Conservation (phyloP, 1,140 invertebrate genomes). For the Dinothrombium tinctorium region DNA sequence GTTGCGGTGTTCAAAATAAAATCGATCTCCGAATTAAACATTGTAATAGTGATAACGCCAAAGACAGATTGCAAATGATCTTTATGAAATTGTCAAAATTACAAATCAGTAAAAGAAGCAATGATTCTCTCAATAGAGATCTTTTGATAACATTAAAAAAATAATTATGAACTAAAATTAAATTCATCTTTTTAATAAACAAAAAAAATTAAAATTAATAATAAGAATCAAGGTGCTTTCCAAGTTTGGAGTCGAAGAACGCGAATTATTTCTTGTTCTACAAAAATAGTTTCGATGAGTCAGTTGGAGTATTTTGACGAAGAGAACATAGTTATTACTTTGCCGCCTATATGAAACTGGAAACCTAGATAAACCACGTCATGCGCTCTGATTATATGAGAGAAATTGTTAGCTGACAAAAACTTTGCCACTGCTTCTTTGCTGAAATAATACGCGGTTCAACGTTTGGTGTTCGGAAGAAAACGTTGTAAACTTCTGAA, state of each 20-base stretch:
- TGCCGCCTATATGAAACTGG: conserved; percentile 29
- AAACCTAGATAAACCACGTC: conserved; percentile 29
- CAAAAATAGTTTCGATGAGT: conserved; percentile 36
- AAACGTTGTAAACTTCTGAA: conserved; percentile 29
- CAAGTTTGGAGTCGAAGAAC: conserved; percentile 31
- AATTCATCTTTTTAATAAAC: too few species aligned
- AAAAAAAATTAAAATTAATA: too few species aligned
- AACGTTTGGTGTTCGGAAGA: conserved; percentile 34
- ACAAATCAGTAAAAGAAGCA: too few species aligned
- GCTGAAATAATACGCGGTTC: conserved; percentile 44
- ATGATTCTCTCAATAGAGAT: too few species aligned
- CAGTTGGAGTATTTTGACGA: conserved; percentile 39
- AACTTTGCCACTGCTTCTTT: conserved; percentile 37
- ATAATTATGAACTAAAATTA: too few species aligned
- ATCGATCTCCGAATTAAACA: too few species aligned
- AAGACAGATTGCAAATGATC: too few species aligned
- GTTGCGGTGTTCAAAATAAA: too few species aligned
- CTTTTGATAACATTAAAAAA: too few species aligned
- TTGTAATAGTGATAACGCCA: too few species aligned
- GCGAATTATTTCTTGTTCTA: conserved; percentile 28
- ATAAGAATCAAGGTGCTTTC: too few species aligned
- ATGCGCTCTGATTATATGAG: conserved; percentile 43
- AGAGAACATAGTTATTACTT: conserved; percentile 38
- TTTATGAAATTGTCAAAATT: too few species aligned
- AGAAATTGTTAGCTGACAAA: conserved; percentile 32